Conservation (phyloP, 2,113 vertebrate genomes). For the Gymnogyps californianus region DNA sequence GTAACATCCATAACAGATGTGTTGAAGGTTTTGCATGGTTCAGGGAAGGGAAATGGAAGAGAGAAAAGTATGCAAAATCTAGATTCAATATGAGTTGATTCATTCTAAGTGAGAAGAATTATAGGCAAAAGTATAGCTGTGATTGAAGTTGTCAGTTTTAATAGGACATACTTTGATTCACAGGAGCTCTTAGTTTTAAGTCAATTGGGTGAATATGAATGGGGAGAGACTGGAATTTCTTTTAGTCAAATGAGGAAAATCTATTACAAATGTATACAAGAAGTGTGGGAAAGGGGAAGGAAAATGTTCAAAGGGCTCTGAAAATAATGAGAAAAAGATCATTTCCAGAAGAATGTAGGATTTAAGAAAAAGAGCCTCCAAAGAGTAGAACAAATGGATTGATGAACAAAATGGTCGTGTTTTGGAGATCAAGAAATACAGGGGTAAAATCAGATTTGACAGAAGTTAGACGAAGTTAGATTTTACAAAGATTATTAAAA, state of each 20-base stretch:
- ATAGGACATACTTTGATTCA: not conserved
- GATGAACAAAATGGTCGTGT: accelerated
- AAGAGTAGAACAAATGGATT: not conserved
- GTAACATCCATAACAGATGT: not conserved
- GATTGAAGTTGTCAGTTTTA: not conserved
- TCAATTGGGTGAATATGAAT: not conserved
- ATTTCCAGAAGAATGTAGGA: not conserved
- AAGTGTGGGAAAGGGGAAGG: not conserved
- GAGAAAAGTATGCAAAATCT: not conserved
- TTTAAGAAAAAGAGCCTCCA: not conserved
- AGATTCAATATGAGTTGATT: not conserved
- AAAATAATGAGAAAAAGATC: not conserved
- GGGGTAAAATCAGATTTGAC: not conserved
- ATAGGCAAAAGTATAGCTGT: not conserved
- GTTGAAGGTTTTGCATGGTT: not conserved
- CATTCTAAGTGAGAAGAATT: not conserved
- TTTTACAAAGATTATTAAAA: not conserved
- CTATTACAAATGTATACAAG: not conserved
- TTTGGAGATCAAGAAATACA: not conserved
- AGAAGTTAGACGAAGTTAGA: not conserved
- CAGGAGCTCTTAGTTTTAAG: not conserved
- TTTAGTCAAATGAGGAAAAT: not conserved
- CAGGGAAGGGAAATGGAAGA: not conserved
- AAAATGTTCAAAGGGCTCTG: not conserved
- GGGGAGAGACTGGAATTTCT: not conserved